phyloP scores from a whole-genome alignment of 2,797 vertebrate species.

The Acanthurus tractus region DNA sequence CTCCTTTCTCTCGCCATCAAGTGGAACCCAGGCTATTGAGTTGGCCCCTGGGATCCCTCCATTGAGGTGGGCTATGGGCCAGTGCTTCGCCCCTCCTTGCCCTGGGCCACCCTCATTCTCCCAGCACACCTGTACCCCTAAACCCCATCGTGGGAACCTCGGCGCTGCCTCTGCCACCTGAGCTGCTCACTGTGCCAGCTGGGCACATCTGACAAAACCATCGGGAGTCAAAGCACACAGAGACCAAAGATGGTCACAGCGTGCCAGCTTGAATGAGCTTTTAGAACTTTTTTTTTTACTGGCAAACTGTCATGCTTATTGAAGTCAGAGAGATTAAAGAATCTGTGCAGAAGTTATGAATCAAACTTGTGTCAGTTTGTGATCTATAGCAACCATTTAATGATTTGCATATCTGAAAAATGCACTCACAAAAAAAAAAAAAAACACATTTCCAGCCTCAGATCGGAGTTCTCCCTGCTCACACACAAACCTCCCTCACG shows the following conservation, averaged over 20 bases:
- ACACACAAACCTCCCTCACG: constrained; percentile 56
- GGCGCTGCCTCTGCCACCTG: constrained; percentile 72
- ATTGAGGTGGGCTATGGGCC: constrained; percentile 94
- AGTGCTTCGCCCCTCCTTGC: constrained; percentile 82
- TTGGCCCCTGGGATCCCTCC: constrained; percentile 93
- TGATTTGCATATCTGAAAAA: constrained; percentile 65
- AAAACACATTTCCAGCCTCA: constrained; percentile 40
- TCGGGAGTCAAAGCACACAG: constrained; percentile 59
- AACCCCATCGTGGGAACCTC: constrained; percentile 85
- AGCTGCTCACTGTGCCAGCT: constrained; percentile 75
- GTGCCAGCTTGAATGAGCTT: constrained; percentile 55
- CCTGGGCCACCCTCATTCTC: constrained; percentile 86
- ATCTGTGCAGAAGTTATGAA: constrained; percentile 58
- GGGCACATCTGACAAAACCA: constrained; percentile 72
- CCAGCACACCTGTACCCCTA: constrained; percentile 87
- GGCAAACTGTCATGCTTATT: constrained; percentile 27
- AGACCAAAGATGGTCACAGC: constrained; percentile 59
- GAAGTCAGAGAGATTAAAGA: constrained; percentile 42
- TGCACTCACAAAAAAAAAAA: constrained; percentile 44
- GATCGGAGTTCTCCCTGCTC: constrained; percentile 32
- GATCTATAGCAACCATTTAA: constrained; percentile 50
- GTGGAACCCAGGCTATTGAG: constrained; percentile 96
- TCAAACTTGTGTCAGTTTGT: constrained; percentile 53
- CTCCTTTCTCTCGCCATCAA: constrained; percentile 97
- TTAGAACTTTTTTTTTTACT: constrained; percentile 41